Evolutionary conservation across 2,797 vertebrate genomes (phyloP).

Genomic region (Monodelphis domestica): DNA sequence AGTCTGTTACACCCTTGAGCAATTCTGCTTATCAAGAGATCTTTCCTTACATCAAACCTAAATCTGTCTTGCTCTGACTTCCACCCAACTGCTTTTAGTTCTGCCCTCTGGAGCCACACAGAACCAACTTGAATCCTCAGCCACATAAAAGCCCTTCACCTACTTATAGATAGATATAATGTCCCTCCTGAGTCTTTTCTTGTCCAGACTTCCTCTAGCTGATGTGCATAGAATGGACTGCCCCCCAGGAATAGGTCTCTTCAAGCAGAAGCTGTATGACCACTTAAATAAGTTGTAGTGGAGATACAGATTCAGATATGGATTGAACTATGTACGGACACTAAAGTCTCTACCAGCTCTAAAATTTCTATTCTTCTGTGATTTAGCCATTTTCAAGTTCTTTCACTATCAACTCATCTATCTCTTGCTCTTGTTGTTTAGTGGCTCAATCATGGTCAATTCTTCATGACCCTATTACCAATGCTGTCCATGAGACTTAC

Average conservation of each 20-base stretch:
- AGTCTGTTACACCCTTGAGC: not conserved
- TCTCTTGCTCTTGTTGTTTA: not conserved
- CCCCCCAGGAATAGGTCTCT: not conserved
- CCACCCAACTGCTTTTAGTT: not conserved
- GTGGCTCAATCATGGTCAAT: not conserved
- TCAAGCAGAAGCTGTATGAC: not conserved
- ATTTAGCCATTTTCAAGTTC: not conserved
- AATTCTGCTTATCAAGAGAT: not conserved
- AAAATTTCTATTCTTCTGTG: not conserved
- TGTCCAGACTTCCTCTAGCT: not conserved
- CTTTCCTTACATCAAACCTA: not conserved
- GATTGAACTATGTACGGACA: not conserved
- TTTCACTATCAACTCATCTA: not conserved
- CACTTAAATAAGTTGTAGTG: not conserved
- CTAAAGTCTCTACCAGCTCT: not conserved
- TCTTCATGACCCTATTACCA: not conserved
- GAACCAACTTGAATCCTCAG: not conserved
- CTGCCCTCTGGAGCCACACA: not conserved
- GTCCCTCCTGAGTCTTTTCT: not conserved
- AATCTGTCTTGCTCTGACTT: not conserved
- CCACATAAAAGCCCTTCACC: not conserved
- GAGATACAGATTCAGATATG: not conserved
- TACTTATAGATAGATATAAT: not conserved
- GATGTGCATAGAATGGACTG: not conserved
- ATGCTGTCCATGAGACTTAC: not conserved